These are phyloP conservation scores for Galaxias olidus DNA, from an alignment of 2,797 vertebrate species.

Conservation along the genomic window DNA sequence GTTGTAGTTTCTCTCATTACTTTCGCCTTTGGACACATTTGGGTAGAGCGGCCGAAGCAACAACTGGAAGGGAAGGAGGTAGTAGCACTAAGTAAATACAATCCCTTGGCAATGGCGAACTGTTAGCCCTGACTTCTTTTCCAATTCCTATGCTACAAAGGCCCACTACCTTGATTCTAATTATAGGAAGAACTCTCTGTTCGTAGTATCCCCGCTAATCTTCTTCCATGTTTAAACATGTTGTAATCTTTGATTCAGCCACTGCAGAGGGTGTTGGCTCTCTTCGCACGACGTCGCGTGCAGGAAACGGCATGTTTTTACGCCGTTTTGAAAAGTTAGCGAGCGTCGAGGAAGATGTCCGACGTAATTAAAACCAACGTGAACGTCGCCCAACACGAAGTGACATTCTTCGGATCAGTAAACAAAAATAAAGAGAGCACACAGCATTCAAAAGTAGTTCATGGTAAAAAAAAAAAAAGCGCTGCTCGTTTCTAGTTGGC, in stretches of 20 bases:
- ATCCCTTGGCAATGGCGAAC: too few species aligned
- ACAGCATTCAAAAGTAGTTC: conserved; percentile 73
- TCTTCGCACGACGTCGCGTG: conserved; percentile 69
- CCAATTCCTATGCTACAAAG: too few species aligned
- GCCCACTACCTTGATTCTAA: too few species aligned
- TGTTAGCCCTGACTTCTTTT: too few species aligned
- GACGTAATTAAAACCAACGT: conserved; percentile 67
- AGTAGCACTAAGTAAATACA: too few species aligned
- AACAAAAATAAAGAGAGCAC: conserved; percentile 71
- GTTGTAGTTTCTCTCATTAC: too few species aligned
- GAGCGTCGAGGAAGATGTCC: conserved; percentile 72
- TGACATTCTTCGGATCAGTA: conserved; percentile 71
- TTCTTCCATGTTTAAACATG: conserved; percentile 63
- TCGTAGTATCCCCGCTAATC: background rate
- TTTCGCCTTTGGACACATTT: too few species aligned
- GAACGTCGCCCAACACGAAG: conserved; percentile 68
- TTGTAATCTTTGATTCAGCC: conserved; percentile 77
- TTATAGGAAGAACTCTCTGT: too few species aligned
- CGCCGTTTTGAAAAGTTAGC: conserved; percentile 72
- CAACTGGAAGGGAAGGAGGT: too few species aligned
- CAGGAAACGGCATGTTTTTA: conserved; percentile 71
- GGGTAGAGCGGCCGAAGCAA: too few species aligned
- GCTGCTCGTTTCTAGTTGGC: conserved; percentile 54
- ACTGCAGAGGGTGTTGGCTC: conserved; percentile 66
- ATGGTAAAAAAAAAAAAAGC: conserved; percentile 67